Conservation (phyloP, 1,140 invertebrate species). For the Aphelenchoides avenae region DNA sequence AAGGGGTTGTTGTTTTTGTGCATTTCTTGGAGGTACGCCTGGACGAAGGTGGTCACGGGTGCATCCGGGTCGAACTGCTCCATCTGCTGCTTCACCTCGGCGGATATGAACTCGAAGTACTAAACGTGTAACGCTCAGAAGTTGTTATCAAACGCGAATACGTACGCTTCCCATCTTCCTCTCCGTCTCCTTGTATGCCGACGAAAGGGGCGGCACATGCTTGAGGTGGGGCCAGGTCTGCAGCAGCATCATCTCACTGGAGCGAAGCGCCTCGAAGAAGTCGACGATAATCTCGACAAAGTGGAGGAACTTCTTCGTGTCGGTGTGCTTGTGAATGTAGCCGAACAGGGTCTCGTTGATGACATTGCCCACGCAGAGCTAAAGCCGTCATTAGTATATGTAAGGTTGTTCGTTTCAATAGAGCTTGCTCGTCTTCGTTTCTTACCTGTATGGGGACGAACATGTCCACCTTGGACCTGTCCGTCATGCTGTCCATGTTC, state of each 20-base stretch:
- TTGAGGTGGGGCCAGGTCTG: background rate
- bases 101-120: background rate
- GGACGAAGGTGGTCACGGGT: slow-evolving; percentile 1
- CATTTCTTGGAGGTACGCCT: slow-evolving; percentile 3
- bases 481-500: background rate
- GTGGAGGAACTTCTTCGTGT: background rate
- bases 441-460: slow-evolving; percentile 2
- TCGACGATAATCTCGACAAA: background rate
- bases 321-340: slow-evolving; percentile 1
- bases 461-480: slow-evolving; percentile 2
- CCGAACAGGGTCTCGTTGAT: slow-evolving; percentile 11
- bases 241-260: too few species aligned
- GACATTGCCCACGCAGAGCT: slow-evolving; percentile 7
- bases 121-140: background rate
- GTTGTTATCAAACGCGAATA: too few species aligned
- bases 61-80: background rate
- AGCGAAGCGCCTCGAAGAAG: too few species aligned
- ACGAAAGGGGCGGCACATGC: background rate
- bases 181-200: background rate
- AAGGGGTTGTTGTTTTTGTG: background rate
- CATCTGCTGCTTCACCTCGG: background rate
- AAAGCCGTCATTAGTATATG: background rate
- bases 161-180: background rate
- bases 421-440: too few species aligned
- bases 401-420: too few species aligned